Conservation (phyloP, 2,797 vertebrate species). For the Ctenochaetus hawaiiensis region DNA sequence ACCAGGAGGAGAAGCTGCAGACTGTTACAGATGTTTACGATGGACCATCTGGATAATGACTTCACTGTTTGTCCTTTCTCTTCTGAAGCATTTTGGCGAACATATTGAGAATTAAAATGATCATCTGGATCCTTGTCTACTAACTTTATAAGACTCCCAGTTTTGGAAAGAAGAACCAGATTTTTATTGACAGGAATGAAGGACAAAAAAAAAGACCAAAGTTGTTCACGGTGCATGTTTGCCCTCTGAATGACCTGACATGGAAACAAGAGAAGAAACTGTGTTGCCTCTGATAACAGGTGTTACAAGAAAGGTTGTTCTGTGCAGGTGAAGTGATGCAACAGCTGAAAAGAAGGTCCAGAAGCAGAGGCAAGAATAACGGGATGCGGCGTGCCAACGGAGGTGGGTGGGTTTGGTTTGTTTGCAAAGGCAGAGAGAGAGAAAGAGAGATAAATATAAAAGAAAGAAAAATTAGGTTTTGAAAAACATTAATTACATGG, state of each 20-base stretch:
- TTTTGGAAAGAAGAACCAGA: too few species aligned
- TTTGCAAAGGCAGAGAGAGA: slow-evolving; percentile 30
- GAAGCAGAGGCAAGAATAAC: slow-evolving; percentile 66
- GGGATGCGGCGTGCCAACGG: slow-evolving; percentile 46
- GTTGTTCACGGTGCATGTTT: neutral
- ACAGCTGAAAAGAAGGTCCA: slow-evolving; percentile 52
- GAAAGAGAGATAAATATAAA: slow-evolving; percentile 14
- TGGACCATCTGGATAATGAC: neutral
- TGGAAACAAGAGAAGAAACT: neutral
- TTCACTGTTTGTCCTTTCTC: neutral
- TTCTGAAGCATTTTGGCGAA: neutral
- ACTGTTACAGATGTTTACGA: neutral
- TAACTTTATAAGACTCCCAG: too few species aligned
- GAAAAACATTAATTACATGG: slow-evolving; percentile 40
- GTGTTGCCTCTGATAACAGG: neutral
- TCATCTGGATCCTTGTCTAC: too few species aligned
- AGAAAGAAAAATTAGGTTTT: neutral
- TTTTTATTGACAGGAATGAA: neutral
- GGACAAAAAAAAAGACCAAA: neutral
- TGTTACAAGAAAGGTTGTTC: slow-evolving; percentile 7
- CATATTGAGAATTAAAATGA: too few species aligned
- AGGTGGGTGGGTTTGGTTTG: slow-evolving; percentile 66
- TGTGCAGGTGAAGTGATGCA: slow-evolving; percentile 59
- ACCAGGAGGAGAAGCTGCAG: neutral
- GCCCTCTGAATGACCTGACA: neutral